Conservation (phyloP, 2,113 vertebrate genomes). For the Serranochromis macrocephalus region DNA sequence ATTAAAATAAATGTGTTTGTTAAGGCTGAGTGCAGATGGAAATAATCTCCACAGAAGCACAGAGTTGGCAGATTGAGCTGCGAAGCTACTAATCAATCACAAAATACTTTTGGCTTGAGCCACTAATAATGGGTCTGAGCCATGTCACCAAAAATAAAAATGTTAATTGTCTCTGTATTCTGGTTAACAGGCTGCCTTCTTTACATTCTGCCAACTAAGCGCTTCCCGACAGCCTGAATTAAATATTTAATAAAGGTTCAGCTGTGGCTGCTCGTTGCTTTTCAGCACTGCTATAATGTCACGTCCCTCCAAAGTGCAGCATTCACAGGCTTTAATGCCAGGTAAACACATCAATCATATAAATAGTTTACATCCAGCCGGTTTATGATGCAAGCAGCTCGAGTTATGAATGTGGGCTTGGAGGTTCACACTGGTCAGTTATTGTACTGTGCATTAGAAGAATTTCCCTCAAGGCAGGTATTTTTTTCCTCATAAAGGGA, state of each 20-base stretch:
- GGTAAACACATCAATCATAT: constrained; percentile 40
- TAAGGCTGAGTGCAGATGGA: not conserved
- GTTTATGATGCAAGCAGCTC: constrained; percentile 9
- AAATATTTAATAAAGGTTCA: constrained; percentile 43
- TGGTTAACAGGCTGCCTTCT: constrained; percentile 22
- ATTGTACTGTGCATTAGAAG: not conserved
- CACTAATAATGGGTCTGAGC: not conserved
- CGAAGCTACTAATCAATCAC: not conserved
- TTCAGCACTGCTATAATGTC: not conserved
- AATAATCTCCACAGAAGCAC: not conserved
- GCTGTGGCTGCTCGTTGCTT: not conserved
- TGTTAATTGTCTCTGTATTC: constrained; percentile 17
- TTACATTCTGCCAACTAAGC: constrained; percentile 25
- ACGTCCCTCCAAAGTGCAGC: not conserved
- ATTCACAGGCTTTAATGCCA: not conserved
- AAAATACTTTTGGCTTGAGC: not conserved
- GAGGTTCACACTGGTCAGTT: not conserved
- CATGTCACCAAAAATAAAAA: constrained; percentile 3
- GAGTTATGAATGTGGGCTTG: not conserved
- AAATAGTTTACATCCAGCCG: not conserved
- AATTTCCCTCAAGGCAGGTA: not conserved
- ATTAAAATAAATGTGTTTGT: not conserved
- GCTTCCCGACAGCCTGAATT: not conserved
- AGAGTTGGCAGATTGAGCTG: not conserved
- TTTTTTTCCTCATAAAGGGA: not conserved